Base-by-base conservation (phyloP, 1,140 invertebrate species). In the Trinorchestia longiramus region DNA sequence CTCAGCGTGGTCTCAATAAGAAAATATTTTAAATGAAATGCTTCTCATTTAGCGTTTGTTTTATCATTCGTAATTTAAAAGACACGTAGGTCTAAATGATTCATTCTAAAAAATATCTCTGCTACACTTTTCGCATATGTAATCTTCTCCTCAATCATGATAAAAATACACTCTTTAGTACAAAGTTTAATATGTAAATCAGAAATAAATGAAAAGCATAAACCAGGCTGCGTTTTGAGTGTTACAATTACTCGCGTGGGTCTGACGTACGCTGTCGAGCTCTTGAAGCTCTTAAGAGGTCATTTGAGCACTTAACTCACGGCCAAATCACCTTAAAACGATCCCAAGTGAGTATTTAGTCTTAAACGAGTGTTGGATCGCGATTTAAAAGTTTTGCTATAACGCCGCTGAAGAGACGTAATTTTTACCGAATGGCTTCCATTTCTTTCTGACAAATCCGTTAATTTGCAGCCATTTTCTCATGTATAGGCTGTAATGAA, bases 311-410 rank as follows among this genome's bases (percentile, higher is more conserved):
- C 44, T 47, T 94, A 94, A 94, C 44, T 94, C 92, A 94, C 43
- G 92, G 43, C 92, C 43, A 94, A 90, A 94, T 47, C 92, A 40
- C 92, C 92, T 94, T 94, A 45, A 94, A 94, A 94, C 44, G 92
- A 94, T 94, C 92, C 92, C 44, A 45, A 40, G 43, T 94, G 92
- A 94, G 43, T 47, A 42, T 45, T 47, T 44, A 94, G 44, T 11
- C 44, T 36, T 28, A 43, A 94, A 94, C 43, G 92, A 94, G 92
- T 45, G 92, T 47, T 44, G 43, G 92, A 94, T 45, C 36, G 44
- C 44, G 92, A 94, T 94, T 94, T 45, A 43, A 47, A 94, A 94
- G 92, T 94, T 94, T 47, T 94, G 92, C 92, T 8, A 94, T 94
- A 28, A 44, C 41, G 44, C 92, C 44, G 47, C 43, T 94, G 43